Base-by-base conservation (phyloP, 1,140 invertebrate species). In the Mactra quadrangularis region DNA sequence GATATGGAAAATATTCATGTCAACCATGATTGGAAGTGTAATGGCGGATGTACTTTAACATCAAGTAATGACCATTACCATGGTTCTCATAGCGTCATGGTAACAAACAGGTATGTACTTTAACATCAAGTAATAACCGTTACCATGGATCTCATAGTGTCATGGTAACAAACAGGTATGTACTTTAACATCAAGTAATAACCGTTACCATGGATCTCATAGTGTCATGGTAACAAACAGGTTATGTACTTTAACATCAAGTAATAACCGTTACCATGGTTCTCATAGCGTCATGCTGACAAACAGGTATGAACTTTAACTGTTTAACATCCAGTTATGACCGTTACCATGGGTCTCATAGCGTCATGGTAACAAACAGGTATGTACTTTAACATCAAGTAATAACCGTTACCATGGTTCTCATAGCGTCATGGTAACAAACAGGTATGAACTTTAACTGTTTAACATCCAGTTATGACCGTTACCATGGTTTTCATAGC, bases 1-100 rank as follows among this genome's bases (percentile, higher is more conserved):
- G 60, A 64, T 25, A 64, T 64, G 60, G 60, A 64, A 45, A 64
- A 22, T 3, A 35, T 64, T 64, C 9, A 64, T 45, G 35, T 64
- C 19, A 35, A 64, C 6, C 33, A 64, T 15, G 38, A 45, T 22
- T 64, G 60, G 60, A 25, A 31, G 22, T 64, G 60, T 22, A 7
- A 64, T 25, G 60, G 60, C 6, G 60, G 60, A 7, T 64, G 60
- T 45, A 64, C 60, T 1, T 25, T 64, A n/a, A 64, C 35, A 4
- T 64, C 60, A 3, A 64, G 60, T 22, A 64, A 38, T 13, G 60
- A 64, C 22, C 60, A 64, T 41, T 45, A 64, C 60, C 35, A 35
- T 22, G 60, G 60, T 11, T 64, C 3, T n/a, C 60, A 41, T 13
- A 64, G 60, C 41, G 60, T 64, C 29, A 64, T 22, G 33, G 60